A percentile compares a stretch with the other conserved stretches of the same genome.
phyloP scores from a whole-genome alignment of 2,797 vertebrate species.

The Perodicticus potto region DNA sequence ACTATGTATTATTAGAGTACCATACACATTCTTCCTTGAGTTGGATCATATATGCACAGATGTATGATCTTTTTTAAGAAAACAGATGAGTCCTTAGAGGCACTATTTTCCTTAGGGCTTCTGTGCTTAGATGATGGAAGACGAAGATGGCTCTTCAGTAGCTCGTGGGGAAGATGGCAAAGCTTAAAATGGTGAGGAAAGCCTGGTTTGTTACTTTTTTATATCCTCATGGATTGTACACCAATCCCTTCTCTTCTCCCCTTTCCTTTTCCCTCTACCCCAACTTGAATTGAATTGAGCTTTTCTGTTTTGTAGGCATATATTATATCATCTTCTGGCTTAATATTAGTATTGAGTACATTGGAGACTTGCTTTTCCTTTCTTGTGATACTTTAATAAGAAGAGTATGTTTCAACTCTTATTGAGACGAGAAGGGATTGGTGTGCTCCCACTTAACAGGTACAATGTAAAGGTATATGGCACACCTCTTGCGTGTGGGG shows the following conservation, averaged over 20 bases:
- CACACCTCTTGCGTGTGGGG: too few species aligned
- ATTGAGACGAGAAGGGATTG: too few species aligned
- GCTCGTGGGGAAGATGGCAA: neutral
- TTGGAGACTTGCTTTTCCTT: too few species aligned
- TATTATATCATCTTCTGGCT: too few species aligned
- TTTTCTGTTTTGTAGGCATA: too few species aligned
- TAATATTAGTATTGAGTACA: too few species aligned
- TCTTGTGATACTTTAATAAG: too few species aligned
- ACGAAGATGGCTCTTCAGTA: neutral
- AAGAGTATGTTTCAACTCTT: too few species aligned
- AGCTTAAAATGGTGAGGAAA: neutral
- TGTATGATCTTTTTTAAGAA: neutral
- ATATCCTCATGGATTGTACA: neutral
- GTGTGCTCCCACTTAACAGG: too few species aligned
- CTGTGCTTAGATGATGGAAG: neutral
- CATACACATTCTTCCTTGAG: neutral
- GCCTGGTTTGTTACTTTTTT: neutral
- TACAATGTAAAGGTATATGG: too few species aligned
- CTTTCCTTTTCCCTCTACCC: too few species aligned
- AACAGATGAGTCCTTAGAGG: neutral
- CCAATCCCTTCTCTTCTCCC: neutral
- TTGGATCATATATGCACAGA: neutral
- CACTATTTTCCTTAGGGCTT: neutral
- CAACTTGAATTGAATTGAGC: too few species aligned
- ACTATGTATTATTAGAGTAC: neutral